Conservation (phyloP, 2,797 vertebrate genomes). For the Poecilia velifera region DNA sequence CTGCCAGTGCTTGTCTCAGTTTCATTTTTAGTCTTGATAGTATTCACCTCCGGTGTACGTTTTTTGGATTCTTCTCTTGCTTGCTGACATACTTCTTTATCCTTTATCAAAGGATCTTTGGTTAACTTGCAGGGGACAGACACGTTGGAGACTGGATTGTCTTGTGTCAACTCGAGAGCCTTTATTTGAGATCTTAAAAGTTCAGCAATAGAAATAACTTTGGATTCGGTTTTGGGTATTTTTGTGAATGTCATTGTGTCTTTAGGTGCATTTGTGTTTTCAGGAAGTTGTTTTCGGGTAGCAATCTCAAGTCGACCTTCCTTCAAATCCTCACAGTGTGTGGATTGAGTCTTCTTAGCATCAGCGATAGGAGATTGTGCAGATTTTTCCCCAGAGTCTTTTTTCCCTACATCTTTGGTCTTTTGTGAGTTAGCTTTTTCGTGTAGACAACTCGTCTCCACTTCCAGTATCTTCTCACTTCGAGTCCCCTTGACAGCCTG, state of each 20-base stretch:
- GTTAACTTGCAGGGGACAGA: constrained; percentile 14
- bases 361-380: constrained; percentile 10
- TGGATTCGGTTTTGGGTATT: constrained; percentile 49
- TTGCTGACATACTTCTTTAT: constrained; percentile 31
- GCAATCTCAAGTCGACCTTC: constrained; percentile 3
- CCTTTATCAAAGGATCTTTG: constrained; percentile 6
- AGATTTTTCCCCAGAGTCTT: constrained; percentile 1
- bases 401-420: constrained; percentile 12
- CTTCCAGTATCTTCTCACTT: constrained; percentile 43
- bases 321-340: constrained; percentile 19
- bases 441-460: constrained; percentile 30
- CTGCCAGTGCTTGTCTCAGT: background rate
- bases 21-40: constrained; percentile 1
- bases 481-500: constrained; percentile 22
- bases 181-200: constrained; percentile 71
- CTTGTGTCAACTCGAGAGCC: constrained; percentile 46
- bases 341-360: constrained; percentile 19
- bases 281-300: constrained; percentile 4
- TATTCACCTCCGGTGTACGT: constrained; percentile 20
- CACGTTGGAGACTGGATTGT: constrained; percentile 13
- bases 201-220: constrained; percentile 70
- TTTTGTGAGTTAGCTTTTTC: constrained; percentile 27
- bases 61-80: constrained; percentile 21
- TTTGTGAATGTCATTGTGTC: constrained; percentile 31
- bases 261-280: constrained; percentile 19